Evolutionary conservation across 2,888 invertebrate species (phyloP), one percentile per base, ranked within the genome.

Genomic region (Xestoiulus laeticollis): DNA sequence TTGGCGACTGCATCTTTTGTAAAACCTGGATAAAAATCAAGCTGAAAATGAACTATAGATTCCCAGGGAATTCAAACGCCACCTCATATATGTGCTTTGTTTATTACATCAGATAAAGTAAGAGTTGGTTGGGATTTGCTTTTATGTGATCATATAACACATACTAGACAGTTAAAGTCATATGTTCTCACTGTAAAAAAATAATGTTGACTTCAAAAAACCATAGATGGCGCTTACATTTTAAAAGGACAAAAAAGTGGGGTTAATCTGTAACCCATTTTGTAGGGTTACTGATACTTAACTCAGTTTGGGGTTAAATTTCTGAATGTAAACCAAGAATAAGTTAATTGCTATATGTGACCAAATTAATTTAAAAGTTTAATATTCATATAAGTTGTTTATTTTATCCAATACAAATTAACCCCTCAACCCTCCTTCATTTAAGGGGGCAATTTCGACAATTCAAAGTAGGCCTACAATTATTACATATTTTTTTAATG

Each of bases 31-130:
- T 78, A 78, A 78, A n/a, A 78, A 78, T 78, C 78, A 78, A 78
- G 78, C 78, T 14, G 78, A 78, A 78, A 30, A 78, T 78, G 78
- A 78, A 78, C 78, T 78, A 78, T 78, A 30, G 78, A 78, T 78
- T 78, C 78, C 78, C 30, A 78, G 78, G 78, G 78, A 78, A 78
- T 78, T 78, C 78, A 78, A n/a, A 78, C 78, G 78, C 30, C 78
- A 78, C 78, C 78, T 78, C 78, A 78, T 78, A n/a, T n/a, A 78
- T 78, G 14, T 78, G 30, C 78, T 78, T 78, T 78, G 78, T 78
- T 78, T 78, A 78, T 78, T 78, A 78, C 30, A 78, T 78, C 78
- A 78, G 78, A 78, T 78, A 78, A 78, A 30, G 26, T 26, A 30
- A n/a, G 30, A 78, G 30, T 78, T 30, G 78, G 78, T 78, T 30